Conservation (phyloP, 2,113 vertebrate species). For the Ellobius talpinus region DNA sequence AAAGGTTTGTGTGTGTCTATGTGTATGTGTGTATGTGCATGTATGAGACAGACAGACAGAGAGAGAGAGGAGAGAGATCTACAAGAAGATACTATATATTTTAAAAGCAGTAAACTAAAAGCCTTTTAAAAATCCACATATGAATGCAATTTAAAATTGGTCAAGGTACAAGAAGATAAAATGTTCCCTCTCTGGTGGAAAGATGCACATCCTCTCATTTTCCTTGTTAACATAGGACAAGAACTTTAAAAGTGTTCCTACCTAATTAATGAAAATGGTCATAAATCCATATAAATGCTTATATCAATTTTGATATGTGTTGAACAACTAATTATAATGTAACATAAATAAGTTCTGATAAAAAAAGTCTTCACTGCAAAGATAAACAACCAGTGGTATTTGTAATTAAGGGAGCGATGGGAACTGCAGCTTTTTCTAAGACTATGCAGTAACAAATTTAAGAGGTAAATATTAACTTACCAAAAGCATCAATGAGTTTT, state of each 20-base stretch:
- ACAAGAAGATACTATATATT: not conserved
- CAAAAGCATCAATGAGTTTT: not conserved
- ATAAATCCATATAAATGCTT: not conserved
- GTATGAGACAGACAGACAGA: not conserved
- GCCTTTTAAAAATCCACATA: not conserved
- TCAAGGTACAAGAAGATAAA: not conserved
- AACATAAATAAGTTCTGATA: not conserved
- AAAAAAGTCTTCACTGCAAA: not conserved
- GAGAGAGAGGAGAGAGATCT: not conserved
- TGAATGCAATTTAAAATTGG: not conserved
- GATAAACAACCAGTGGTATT: not conserved
- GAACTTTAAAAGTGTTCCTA: not conserved
- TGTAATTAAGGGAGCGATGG: not conserved
- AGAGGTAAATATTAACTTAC: not conserved
- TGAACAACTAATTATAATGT: not conserved
- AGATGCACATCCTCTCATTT: not conserved
- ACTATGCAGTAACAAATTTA: not conserved
- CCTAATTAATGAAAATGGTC: not conserved
- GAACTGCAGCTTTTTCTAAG: slow-evolving; percentile 11
- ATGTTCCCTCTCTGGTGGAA: not conserved
- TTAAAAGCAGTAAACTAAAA: not conserved
- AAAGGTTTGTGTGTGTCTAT: not conserved
- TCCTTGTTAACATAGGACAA: not conserved
- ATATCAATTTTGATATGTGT: not conserved
- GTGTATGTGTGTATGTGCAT: not conserved